Conservation (phyloP, 2,888 invertebrate genomes). For the Caenorhabditis angaria region DNA sequence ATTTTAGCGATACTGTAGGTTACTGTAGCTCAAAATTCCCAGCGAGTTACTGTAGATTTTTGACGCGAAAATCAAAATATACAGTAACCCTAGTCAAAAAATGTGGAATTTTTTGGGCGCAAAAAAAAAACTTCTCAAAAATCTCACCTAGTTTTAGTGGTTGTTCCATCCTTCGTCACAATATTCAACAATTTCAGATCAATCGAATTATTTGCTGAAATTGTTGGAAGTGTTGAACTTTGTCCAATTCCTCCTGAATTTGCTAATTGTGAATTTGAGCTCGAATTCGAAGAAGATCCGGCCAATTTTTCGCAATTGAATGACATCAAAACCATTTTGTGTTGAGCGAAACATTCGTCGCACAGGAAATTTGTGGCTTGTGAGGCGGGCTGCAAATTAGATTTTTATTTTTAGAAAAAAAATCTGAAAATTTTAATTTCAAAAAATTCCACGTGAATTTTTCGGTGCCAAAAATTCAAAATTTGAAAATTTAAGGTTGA, state of each 20-base stretch:
- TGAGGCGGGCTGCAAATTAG: slow-evolving; percentile 60
- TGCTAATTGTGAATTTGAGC: neutral
- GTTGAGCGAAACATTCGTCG: slow-evolving; percentile 64
- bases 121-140: too few relatives aligned
- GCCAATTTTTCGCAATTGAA: slow-evolving; percentile 46
- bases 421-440: slow-evolving; percentile 8
- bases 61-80: too few relatives aligned
- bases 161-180: slow-evolving; percentile 23
- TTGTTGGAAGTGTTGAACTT: slow-evolving; percentile 38
- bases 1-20: neutral
- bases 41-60: neutral
- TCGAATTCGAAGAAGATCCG: too few relatives aligned
- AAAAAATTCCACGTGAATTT: too few relatives aligned
- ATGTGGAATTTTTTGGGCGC: too few relatives aligned
- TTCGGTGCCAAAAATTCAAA: too few relatives aligned
- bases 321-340: slow-evolving; percentile 58
- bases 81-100: too few relatives aligned
- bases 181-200: slow-evolving; percentile 27
- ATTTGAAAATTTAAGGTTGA: too few relatives aligned
- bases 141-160: slow-evolving; percentile 22
- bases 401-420: neutral
- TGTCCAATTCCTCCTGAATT: slow-evolving; percentile 12
- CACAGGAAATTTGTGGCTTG: slow-evolving; percentile 71
- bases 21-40: neutral
- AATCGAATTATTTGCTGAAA: slow-evolving; percentile 19